These are phyloP conservation scores for Andricus curvator DNA, from an alignment of 2,888 invertebrate species.

Conservation along the genomic window DNA sequence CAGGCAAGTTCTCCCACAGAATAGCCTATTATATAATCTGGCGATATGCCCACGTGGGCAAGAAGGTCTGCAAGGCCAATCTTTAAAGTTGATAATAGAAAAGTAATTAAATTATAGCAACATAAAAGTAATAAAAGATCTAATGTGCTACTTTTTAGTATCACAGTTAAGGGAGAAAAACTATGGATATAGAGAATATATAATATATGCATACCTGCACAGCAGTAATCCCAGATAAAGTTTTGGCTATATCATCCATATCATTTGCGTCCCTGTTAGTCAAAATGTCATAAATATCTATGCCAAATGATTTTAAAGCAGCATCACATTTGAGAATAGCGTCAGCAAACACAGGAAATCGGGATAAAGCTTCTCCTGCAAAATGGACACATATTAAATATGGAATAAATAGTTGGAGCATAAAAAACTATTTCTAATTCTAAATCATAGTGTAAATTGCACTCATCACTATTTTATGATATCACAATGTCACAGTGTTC, in stretches of 20 bases:
- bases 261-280: conserved; percentile 80
- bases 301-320: conserved; percentile 82
- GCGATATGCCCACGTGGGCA: conserved; percentile 79
- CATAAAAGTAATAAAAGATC: too few relatives aligned
- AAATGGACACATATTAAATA: conserved; percentile 80
- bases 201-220: conserved; percentile 80
- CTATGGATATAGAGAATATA: too few relatives aligned
- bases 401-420: conserved; percentile 72
- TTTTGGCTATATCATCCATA: conserved; percentile 84
- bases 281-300: conserved; percentile 83
- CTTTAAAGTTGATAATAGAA: conserved; percentile 56
- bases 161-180: too few relatives aligned
- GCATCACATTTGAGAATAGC: conserved; percentile 82
- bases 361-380: conserved; percentile 78
- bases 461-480: too few relatives aligned
- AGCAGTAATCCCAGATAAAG: conserved; percentile 87
- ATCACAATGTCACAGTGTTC: too few relatives aligned
- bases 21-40: conserved; percentile 89
- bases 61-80: conserved; percentile 83
- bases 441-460: too few relatives aligned
- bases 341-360: conserved; percentile 81
- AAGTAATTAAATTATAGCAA: too few relatives aligned
- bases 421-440: background rate
- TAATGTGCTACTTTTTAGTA: too few relatives aligned
- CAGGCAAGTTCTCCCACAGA: conserved; percentile 95